Evolutionary conservation across 2,113 vertebrate genomes (phyloP), one percentile per base, ranked within the genome.

Genomic region (Pelusios castaneus): DNA sequence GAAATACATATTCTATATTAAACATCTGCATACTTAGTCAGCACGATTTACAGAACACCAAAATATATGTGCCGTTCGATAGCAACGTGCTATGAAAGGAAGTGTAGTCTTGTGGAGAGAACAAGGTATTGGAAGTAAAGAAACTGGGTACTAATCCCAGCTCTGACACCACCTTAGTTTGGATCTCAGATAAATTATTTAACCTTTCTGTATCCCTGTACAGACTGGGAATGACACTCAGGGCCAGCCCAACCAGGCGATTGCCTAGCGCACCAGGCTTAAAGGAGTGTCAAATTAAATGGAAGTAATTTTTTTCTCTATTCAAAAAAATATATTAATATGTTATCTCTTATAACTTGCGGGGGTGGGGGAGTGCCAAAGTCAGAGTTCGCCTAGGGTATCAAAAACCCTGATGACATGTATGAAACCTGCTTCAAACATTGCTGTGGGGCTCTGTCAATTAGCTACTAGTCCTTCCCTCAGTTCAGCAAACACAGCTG

Each of bases 41-140:
- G 7, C 0, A 1, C 5, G 10, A 52, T 60, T 0, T 1, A 8
- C 11, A 49, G 31, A 67, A 56, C 0, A 0, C 56, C 1, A 0
- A 10, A 47, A 5, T 41, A 7, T 9, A 25, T 34, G 14, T 21
- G 2, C 10, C 22, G 16, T 31, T 82, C 31, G 10, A 1, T 3
- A 10, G 63, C 2, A 45, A 27, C 24, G 3, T 34, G 41, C 24
- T 49, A 80, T 31, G 17, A 52, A 80, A 80, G 19, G 13, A 13
- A 49, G 77, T 22, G 34, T 51, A 49, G 47, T 21, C 29, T 25
- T 51, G 45, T n/a, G 31, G 25, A 52, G 21, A 14, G 49, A 80
- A 22, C 43, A 29, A 78, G 76, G 27, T 14, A 78, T 9, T 24
- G 55, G 24, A 84, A 89, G 58, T 4, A 24, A 54, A 77, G 77